phyloP scores from a whole-genome alignment of 2,797 vertebrate genomes.

The Acipenser oxyrinchus region DNA sequence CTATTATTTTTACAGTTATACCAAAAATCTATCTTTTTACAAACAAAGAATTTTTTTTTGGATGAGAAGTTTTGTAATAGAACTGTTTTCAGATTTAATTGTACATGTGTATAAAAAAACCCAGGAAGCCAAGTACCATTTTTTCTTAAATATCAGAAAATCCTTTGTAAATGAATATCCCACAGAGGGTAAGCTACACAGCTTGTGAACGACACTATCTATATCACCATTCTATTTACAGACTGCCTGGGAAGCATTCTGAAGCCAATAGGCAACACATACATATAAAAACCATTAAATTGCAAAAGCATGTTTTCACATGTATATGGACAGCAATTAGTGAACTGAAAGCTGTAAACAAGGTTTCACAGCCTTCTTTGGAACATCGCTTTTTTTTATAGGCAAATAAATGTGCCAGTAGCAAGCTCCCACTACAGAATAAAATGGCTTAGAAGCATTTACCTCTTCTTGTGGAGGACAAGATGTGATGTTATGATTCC shows the following conservation, averaged over 20 bases:
- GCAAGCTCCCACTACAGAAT: conserved; percentile 25
- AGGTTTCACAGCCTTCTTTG: conserved; percentile 23
- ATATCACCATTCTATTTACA: conserved; percentile 59
- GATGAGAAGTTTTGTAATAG: too few relatives aligned
- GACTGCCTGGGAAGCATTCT: conserved; percentile 42
- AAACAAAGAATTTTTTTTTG: too few relatives aligned
- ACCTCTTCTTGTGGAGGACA: too few relatives aligned
- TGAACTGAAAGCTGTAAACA: too few relatives aligned
- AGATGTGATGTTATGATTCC: neutral
- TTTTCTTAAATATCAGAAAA: conserved; percentile 59
- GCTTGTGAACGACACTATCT: conserved; percentile 62
- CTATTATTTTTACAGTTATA: too few relatives aligned
- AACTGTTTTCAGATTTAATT: too few relatives aligned
- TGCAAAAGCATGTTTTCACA: neutral
- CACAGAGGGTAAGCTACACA: conserved; percentile 63
- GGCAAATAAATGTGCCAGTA: conserved; percentile 16
- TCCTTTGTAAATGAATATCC: conserved; percentile 66
- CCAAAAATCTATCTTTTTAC: too few relatives aligned
- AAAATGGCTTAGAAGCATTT: too few relatives aligned
- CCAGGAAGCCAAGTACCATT: conserved; percentile 54
- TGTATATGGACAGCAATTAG: too few relatives aligned
- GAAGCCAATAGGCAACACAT: neutral
- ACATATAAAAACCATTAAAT: neutral
- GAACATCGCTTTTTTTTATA: conserved; percentile 16
- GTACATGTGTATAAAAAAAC: too few relatives aligned